Conservation (phyloP, 2,888 invertebrate species). For the Drosophila anomelani region DNA sequence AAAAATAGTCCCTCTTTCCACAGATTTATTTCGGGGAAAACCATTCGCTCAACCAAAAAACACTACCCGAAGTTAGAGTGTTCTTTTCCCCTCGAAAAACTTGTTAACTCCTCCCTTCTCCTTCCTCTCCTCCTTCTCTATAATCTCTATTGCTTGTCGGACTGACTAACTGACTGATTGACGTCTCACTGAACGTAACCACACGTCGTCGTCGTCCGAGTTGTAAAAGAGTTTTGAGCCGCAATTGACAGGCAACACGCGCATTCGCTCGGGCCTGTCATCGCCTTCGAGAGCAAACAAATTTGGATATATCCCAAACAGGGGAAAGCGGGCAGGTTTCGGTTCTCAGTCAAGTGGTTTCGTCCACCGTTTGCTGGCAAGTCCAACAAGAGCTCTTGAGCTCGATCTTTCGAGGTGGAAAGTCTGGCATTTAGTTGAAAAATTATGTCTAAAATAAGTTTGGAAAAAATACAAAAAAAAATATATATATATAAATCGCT, state of each 20-base stretch:
- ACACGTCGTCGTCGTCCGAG: conserved; percentile 2
- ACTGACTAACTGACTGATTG: conserved; percentile 16
- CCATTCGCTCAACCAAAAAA: too few relatives aligned
- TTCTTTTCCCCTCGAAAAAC: conserved; percentile 1
- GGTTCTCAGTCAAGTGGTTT: conserved; percentile 32
- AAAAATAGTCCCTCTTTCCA: neutral
- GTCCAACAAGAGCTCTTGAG: conserved; percentile 4
- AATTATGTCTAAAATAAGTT: neutral
- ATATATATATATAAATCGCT: too few relatives aligned
- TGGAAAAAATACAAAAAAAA: too few relatives aligned
- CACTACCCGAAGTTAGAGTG: conserved; percentile 3
- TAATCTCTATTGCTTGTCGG: conserved; percentile 3
- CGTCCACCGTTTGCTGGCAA: conserved; percentile 6
- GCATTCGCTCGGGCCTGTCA: conserved; percentile 64
- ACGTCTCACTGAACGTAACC: conserved; percentile 24
- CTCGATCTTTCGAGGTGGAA: neutral
- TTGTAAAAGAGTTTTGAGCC: conserved; percentile 62
- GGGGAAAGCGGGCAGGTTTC: conserved; percentile 6
- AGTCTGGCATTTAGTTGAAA: neutral
- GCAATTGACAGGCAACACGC: conserved; percentile 78
- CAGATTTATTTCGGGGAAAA: neutral
- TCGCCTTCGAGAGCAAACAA: conserved; percentile 68
- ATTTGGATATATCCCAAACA: conserved; percentile 58
- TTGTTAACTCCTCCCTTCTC: conserved; percentile 18
- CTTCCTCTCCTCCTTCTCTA: conserved; percentile 3